These are phyloP conservation scores for Muscina levida DNA, from an alignment of 2,888 invertebrate genomes.

Conservation along the genomic window DNA sequence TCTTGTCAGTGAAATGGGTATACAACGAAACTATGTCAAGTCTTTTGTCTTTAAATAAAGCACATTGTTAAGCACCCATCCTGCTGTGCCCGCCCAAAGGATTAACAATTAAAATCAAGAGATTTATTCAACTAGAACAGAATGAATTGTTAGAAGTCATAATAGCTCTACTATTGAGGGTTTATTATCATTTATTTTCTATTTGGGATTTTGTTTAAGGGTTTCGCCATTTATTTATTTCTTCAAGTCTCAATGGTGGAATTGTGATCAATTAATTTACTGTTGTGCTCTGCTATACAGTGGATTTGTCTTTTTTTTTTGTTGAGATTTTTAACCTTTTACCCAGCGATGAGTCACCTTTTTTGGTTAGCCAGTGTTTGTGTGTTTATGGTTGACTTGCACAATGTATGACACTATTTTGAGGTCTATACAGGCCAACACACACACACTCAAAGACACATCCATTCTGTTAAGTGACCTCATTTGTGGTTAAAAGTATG, in stretches of 20 bases:
- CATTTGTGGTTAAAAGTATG: slow-evolving; percentile 40
- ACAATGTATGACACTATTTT: slow-evolving; percentile 7
- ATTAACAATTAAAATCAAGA: slow-evolving; percentile 20
- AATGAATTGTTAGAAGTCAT: slow-evolving; percentile 1
- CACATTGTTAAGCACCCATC: slow-evolving; percentile 24
- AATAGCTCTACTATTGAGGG: slow-evolving; percentile 24
- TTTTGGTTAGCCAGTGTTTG: not conserved
- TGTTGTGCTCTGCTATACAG: not conserved
- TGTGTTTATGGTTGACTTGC: not conserved
- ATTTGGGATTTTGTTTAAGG: slow-evolving; percentile 44
- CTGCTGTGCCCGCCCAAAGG: not conserved
- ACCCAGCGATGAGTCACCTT: not conserved
- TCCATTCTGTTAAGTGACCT: slow-evolving; percentile 32
- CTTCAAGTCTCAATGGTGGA: slow-evolving; percentile 22
- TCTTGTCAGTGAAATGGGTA: no score
- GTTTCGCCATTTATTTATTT: not conserved
- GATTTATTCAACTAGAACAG: slow-evolving; percentile 10
- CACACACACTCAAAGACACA: no score
- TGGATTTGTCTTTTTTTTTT: slow-evolving; percentile 11
- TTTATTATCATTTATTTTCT: slow-evolving; percentile 45
- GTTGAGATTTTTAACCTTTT: slow-evolving; percentile 27
- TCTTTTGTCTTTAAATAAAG: slow-evolving; percentile 44
- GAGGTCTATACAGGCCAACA: not conserved
- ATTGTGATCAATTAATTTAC: not conserved
- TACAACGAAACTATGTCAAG: slow-evolving; percentile 24